These are phyloP conservation scores for Gracilinanus agilis DNA, from an alignment of 2,113 vertebrate species.

Conservation along the genomic window DNA sequence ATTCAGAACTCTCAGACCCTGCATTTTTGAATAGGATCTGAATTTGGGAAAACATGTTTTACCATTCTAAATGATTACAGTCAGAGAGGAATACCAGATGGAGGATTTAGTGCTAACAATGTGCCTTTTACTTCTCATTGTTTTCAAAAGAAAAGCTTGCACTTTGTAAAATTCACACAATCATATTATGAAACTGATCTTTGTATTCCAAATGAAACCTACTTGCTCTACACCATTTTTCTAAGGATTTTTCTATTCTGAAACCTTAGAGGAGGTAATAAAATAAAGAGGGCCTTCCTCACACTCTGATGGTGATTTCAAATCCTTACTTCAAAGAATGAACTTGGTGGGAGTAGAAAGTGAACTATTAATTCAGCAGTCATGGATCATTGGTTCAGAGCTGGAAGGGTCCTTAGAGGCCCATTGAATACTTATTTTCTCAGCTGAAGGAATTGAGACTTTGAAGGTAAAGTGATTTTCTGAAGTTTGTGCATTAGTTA, in stretches of 20 bases:
- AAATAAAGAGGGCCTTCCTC: background rate
- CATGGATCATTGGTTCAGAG: background rate
- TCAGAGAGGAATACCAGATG: background rate
- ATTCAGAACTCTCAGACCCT: background rate
- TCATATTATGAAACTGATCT: background rate
- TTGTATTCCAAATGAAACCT: background rate
- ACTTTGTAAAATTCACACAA: constrained; percentile 37
- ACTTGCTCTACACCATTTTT: background rate
- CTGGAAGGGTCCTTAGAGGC: background rate
- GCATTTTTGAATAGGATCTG: background rate
- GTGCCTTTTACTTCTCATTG: constrained; percentile 17
- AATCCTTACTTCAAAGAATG: background rate
- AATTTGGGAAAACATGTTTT: constrained; percentile 6
- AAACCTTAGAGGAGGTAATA: background rate
- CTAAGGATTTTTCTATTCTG: background rate
- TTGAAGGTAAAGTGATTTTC: background rate
- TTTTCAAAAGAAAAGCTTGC: constrained; percentile 41
- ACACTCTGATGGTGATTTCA: background rate
- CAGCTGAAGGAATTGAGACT: background rate
- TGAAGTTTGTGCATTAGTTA: background rate
- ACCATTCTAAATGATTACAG: background rate
- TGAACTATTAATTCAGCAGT: background rate
- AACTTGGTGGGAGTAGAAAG: background rate
- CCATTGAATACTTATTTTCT: background rate
- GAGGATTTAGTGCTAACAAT: background rate